Evolutionary conservation across 53 echinoderm and acorn worm species (phyloP).

Genomic region (Holothuria leucospilota): DNA sequence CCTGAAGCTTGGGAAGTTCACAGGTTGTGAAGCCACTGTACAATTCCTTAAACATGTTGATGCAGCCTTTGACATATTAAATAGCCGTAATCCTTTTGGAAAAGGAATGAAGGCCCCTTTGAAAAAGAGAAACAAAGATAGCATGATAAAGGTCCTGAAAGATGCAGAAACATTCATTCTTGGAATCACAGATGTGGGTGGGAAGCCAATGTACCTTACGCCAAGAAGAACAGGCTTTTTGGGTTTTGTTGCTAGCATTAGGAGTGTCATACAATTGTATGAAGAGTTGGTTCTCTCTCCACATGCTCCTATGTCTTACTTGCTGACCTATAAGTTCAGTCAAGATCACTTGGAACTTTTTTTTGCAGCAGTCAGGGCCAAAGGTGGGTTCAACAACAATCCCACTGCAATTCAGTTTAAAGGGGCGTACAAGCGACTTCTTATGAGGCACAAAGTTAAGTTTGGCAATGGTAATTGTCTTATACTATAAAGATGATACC

Average conservation of each 20-base stretch:
- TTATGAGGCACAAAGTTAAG: conserved; percentile 56
- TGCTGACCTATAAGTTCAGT: conserved; percentile 58
- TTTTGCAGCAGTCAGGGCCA: conserved; percentile 41
- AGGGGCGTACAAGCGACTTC: conserved; percentile 54
- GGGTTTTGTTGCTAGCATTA: conserved; percentile 35
- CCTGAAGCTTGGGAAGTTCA: conserved; percentile 40
- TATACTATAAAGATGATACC: conserved; percentile 35
- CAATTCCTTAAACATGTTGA: conserved; percentile 18
- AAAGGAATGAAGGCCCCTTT: conserved; percentile 26
- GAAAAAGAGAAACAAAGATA: background rate
- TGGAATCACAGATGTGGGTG: conserved; percentile 8
- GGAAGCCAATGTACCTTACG: conserved; percentile 27
- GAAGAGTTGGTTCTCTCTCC: conserved; percentile 19
- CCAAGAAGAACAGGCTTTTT: conserved; percentile 41
- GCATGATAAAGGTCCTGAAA: conserved; percentile 10
- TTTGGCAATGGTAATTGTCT: conserved; percentile 42
- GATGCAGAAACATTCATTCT: conserved; percentile 28
- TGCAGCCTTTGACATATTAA: conserved; percentile 18
- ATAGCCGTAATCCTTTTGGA: conserved; percentile 21
- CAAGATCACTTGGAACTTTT: conserved; percentile 67
- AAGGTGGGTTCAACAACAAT: conserved; percentile 57
- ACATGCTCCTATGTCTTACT: conserved; percentile 42
- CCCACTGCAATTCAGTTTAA: conserved; percentile 52
- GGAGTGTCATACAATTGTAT: conserved; percentile 31
- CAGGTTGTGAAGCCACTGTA: conserved; percentile 40